Evolutionary conservation across 2,888 invertebrate species (phyloP), one percentile per base, ranked within the genome.

Genomic region (Hanleya hanleyi): DNA sequence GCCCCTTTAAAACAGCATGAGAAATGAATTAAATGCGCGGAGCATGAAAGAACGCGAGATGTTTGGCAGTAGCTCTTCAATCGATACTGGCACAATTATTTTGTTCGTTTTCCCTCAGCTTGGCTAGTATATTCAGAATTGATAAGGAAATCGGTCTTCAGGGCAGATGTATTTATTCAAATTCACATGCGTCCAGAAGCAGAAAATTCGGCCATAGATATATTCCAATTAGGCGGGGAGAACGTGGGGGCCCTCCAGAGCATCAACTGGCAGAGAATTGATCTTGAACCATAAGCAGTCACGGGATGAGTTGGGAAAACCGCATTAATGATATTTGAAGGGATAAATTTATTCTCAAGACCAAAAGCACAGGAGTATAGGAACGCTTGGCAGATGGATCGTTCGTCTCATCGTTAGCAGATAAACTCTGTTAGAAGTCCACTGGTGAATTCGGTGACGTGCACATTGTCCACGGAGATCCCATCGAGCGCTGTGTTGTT

Each of bases 91-190:
- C 57, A 57, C 57, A 57, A 57, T 57, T 57, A 57, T 57, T 57
- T 32, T 32, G 26, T 29, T 15, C 57, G 32, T 57, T 29, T 26
- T 57, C 57, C 29, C 57, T 22, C 57, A 22, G 29, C 15, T 57
- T 15, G 26, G 15, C 12, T 57, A 32, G 29, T 29, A 57, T 57
- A 57, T 57, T 22, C 57, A 22, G 57, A 57, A 57, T 57, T 57
- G 57, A 57, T 57, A 57, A 57, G 29, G 32, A 57, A 22, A 18
- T 18, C 57, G 2, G 22, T 26, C 29, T 32, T 57, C 57, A 32
- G 29, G 57, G 15, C 57, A 57, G 57, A 57, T 57, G 57, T 57
- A 29, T 57, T 18, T 57, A 57, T 57, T 57, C 57, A 57, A 57
- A 57, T 22, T 57, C 29, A 57, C 22, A 32, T 26, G 26, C 57